phyloP scores from a whole-genome alignment of 2,797 vertebrate genomes.

The Chrosomus eos region DNA sequence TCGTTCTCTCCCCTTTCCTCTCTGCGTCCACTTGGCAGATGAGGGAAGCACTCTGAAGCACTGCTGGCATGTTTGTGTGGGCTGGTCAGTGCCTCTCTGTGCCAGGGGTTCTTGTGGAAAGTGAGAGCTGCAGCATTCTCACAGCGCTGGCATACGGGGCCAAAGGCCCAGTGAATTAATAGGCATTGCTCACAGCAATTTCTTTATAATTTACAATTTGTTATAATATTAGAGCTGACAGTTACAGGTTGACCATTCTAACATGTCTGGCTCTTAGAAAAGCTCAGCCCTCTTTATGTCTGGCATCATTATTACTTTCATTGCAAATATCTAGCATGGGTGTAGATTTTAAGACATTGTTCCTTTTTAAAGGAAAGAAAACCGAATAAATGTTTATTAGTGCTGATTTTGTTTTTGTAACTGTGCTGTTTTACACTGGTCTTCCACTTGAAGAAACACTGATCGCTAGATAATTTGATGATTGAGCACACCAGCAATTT shows the following conservation, averaged over 20 bases:
- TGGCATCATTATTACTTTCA: background rate
- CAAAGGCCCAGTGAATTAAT: conserved; percentile 60
- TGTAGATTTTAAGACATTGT: background rate
- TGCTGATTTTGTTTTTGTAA: background rate
- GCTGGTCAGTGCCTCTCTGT: conserved; percentile 57
- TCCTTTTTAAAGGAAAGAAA: background rate
- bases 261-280: background rate
- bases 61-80: conserved; percentile 73
- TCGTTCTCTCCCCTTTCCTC: conserved; percentile 57
- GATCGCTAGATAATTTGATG: background rate
- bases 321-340: background rate
- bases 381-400: background rate
- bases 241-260: background rate
- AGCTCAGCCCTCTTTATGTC: background rate
- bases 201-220: background rate
- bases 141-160: conserved; percentile 70
- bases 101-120: conserved; percentile 55
- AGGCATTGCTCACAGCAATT: conserved; percentile 2
- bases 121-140: conserved; percentile 20
- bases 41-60: conserved; percentile 75
- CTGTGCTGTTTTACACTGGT: too few species aligned
- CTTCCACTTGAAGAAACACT: background rate
- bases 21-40: conserved; percentile 68
- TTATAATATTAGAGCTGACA: background rate
- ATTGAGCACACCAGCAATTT: background rate